A percentile compares a stretch with the other conserved stretches of the same genome.
phyloP scores from a whole-genome alignment of 2,113 vertebrate genomes.

The Charina bottae region DNA sequence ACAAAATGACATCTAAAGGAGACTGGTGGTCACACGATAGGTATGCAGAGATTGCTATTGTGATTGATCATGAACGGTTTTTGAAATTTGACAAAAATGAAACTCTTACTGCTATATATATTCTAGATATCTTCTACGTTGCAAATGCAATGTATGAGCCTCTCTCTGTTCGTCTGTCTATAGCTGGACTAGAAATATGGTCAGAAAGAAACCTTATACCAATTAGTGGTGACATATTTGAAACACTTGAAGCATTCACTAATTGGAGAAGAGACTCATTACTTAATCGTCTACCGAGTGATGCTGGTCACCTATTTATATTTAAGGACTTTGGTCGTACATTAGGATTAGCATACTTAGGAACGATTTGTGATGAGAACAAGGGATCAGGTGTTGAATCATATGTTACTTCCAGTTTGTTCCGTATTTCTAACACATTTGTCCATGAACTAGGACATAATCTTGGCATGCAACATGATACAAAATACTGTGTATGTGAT shows the following conservation, averaged over 20 bases:
- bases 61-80: constrained; percentile 22
- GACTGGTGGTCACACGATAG: neutral
- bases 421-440: neutral
- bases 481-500: neutral
- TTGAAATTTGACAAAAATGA: constrained; percentile 38
- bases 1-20: neutral
- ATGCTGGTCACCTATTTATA: constrained; percentile 31
- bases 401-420: neutral
- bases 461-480: constrained; percentile 19
- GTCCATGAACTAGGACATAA: constrained; percentile 45
- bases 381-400: neutral
- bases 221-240: neutral
- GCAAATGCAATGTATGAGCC: neutral
- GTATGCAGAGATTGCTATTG: constrained; percentile 39
- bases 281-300: neutral
- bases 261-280: neutral
- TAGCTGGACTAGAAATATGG: constrained; percentile 32
- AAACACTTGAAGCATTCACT: neutral
- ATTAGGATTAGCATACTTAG: constrained; percentile 1
- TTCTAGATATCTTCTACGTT: constrained; percentile 21
- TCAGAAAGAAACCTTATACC: constrained; percentile 18
- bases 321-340: fast-evolving
- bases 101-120: neutral
- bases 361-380: neutral
- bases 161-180: constrained; percentile 1